phyloP scores from a whole-genome alignment of 2,888 invertebrate genomes.

The Caenorhabditis virilis region DNA sequence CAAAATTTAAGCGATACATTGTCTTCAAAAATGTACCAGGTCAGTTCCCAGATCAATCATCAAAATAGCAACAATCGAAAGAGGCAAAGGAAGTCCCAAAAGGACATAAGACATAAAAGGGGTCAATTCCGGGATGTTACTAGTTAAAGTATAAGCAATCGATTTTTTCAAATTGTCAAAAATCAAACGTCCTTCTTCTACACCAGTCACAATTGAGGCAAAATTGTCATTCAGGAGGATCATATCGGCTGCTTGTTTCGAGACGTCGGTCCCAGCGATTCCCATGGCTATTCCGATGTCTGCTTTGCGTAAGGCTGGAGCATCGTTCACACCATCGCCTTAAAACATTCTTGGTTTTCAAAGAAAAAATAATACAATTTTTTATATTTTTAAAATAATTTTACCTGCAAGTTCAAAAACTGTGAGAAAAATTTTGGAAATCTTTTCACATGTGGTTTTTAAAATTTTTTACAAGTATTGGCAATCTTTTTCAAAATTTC shows the following conservation, averaged over 20 bases:
- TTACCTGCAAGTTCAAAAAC: too few species aligned
- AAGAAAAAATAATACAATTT: too few species aligned
- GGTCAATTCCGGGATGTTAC: conserved; percentile 71
- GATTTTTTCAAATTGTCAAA: conserved; percentile 74
- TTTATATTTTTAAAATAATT: too few species aligned
- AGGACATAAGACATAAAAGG: conserved; percentile 73
- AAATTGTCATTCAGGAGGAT: conserved; percentile 97
- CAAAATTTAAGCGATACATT: background rate
- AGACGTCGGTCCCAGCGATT: conserved; percentile 65
- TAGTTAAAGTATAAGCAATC: conserved; percentile 73
- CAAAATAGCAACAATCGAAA: conserved; percentile 73
- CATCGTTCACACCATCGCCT: conserved; percentile 78
- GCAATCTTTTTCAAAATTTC: too few species aligned
- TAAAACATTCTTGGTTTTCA: too few species aligned
- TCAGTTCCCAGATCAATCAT: conserved; percentile 74
- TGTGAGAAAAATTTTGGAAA: too few species aligned
- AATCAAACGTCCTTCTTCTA: conserved; percentile 71
- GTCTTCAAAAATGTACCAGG: too few species aligned
- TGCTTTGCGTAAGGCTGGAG: conserved; percentile 70
- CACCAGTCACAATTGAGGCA: conserved; percentile 83
- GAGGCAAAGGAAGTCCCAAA: conserved; percentile 72
- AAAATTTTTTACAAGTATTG: too few species aligned
- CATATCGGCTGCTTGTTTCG: conserved; percentile 78
- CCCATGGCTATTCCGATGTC: conserved; percentile 67
- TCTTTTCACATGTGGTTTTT: too few species aligned